A percentile compares a stretch with the other conserved stretches of the same genome.
Conservation (phyloP, 2,797 vertebrate species). For the Myotis findleyi region DNA sequence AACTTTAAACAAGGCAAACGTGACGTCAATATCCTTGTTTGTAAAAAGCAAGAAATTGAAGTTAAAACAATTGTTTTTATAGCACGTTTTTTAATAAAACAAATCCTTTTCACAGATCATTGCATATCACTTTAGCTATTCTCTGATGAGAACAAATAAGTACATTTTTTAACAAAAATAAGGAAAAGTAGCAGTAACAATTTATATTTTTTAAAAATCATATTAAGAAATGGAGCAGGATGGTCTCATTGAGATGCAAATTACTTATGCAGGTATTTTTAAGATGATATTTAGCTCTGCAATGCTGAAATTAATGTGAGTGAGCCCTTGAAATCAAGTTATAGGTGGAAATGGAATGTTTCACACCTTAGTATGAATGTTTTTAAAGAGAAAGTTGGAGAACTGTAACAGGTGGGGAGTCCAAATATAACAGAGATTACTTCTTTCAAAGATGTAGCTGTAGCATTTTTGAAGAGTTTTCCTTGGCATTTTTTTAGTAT, state of each 20-base stretch:
- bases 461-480: constrained; percentile 41
- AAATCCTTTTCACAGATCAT: background rate
- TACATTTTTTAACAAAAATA: background rate
- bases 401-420: background rate
- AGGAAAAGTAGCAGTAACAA: background rate
- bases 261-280: background rate
- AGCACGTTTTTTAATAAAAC: background rate
- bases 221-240: background rate
- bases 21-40: background rate
- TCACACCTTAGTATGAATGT: constrained; percentile 22
- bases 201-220: constrained; percentile 34
- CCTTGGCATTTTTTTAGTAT: constrained; percentile 42
- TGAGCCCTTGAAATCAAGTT: background rate
- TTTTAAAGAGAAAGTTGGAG: background rate
- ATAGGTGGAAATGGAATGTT: background rate
- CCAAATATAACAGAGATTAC: background rate
- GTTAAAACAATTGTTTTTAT: constrained; percentile 18
- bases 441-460: constrained; percentile 28
- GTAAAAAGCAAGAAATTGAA: background rate
- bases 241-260: constrained; percentile 23
- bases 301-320: constrained; percentile 11
- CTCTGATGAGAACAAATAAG: background rate
- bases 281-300: constrained; percentile 5
- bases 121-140: background rate
- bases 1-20: constrained; percentile 42